phyloP scores from a whole-genome alignment of 2,888 invertebrate species.

The Phorcus lineatus region DNA sequence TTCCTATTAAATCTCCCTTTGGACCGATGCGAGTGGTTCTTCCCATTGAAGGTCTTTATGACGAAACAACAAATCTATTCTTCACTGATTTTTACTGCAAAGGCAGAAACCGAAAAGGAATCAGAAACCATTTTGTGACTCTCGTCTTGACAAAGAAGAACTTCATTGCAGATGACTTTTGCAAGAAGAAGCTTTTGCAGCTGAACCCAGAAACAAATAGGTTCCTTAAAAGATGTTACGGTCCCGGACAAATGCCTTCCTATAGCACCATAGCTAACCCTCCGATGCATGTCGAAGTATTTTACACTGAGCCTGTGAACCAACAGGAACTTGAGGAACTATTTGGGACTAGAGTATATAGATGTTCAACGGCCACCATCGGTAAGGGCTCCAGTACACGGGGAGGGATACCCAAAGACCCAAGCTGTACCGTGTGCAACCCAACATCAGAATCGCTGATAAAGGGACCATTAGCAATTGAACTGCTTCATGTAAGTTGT shows the following conservation, averaged over 20 bases:
- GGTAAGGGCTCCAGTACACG: neutral
- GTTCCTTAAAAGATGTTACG: neutral
- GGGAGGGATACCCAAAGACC: neutral
- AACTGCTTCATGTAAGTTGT: too few species aligned
- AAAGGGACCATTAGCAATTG: too few species aligned
- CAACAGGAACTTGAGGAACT: too few species aligned
- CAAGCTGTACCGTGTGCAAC: neutral
- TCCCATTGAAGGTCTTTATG: neutral
- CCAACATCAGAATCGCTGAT: too few species aligned
- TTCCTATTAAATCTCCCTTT: neutral
- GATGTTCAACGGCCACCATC: neutral
- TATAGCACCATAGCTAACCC: neutral
- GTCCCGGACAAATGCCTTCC: neutral
- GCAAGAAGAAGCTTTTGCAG: neutral
- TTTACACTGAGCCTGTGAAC: neutral
- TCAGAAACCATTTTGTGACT: neutral
- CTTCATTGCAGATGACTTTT: neutral
- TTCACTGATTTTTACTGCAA: neutral
- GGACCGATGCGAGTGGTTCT: neutral
- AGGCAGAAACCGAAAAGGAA: too few species aligned
- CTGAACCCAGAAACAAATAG: neutral
- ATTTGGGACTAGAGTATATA: neutral
- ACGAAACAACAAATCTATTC: neutral
- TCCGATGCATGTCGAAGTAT: neutral
- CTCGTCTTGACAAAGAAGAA: neutral